Evolutionary conservation across 2,797 vertebrate species (phyloP), one percentile per base, ranked within the genome.

Genomic region (Tarsius wallacei): DNA sequence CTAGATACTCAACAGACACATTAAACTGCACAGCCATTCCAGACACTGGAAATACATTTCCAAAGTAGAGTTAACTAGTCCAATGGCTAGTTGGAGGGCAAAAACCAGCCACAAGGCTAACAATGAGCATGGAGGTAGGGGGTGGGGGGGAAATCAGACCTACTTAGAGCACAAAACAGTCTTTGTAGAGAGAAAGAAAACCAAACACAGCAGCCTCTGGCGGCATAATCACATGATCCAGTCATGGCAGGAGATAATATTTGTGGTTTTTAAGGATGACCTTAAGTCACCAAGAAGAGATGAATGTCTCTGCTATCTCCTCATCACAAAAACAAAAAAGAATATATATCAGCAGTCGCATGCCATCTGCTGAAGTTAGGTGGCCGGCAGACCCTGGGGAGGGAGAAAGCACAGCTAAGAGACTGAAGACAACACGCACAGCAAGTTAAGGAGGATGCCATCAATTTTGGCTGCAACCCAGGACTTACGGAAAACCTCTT

Each of bases 31-130:
- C 90, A 91, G 51, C 61, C 28, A 89, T 64, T 74, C 22, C 53
- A 87, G 49, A 21, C 83, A 93, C n/a, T 71, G 28, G 68, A 95
- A 87, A 94, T 70, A 91, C 36, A 80, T n/a, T 91, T 88, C 64
- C 33, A 93, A 74, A 91, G 22, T 82, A 78, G 42, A 94, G 61
- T 85, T 88, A 78, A 61, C 26, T 71, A 74, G 47, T 91, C 14
- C 49, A 93, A 87, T 0, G 76, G 33, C 14, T 83, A 59, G 49
- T 36, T 21, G 51, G 49, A 91, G 17, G 64, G 82, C 59, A 33
- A 96, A 94, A 88, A 87, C 26, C n/a, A 95, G 71, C 3, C 80
- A 84, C 51, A 95, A 59, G 55, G 22, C 33, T 86, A 94, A 76
- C 17, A 74, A 47, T 55, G 57, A 73, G 51, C 68, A 80, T n/a